Evolutionary conservation across 2,797 vertebrate species (phyloP).

Genomic region (Glyptemys insculpta): DNA sequence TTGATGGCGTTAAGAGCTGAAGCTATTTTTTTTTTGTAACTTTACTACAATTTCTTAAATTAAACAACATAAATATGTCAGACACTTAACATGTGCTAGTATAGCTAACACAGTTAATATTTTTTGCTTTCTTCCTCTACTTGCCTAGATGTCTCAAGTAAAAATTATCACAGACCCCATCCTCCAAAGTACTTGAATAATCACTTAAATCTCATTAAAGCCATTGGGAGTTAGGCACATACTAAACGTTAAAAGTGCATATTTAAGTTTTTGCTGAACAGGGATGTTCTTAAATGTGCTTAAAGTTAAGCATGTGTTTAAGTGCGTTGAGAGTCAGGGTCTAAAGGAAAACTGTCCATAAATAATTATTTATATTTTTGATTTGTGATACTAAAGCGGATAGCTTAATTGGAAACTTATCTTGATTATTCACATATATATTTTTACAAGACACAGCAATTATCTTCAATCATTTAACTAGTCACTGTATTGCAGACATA

Average conservation of each 20-base stretch:
- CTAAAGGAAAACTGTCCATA: neutral
- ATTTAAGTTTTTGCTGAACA: neutral
- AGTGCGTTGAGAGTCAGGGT: neutral
- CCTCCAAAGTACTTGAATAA: neutral
- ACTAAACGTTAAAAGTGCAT: neutral
- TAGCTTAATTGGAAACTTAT: constrained; percentile 34
- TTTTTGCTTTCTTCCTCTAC: neutral
- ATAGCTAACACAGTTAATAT: neutral
- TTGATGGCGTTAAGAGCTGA: neutral
- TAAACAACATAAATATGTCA: neutral
- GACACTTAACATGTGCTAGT: neutral
- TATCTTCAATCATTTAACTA: constrained; percentile 15
- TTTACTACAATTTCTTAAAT: neutral
- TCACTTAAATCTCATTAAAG: neutral
- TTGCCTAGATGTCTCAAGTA: neutral
- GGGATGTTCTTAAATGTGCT: neutral
- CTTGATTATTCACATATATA: neutral
- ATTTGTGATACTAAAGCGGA: neutral
- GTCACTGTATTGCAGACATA: neutral
- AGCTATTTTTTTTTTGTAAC: fast-evolving
- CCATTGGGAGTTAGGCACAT: neutral
- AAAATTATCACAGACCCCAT: neutral
- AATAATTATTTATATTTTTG: neutral
- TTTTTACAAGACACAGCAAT: neutral
- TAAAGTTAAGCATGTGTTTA: fast-evolving